phyloP scores from a whole-genome alignment of 2,888 invertebrate genomes.

The Rhagophthalmus giganteus region DNA sequence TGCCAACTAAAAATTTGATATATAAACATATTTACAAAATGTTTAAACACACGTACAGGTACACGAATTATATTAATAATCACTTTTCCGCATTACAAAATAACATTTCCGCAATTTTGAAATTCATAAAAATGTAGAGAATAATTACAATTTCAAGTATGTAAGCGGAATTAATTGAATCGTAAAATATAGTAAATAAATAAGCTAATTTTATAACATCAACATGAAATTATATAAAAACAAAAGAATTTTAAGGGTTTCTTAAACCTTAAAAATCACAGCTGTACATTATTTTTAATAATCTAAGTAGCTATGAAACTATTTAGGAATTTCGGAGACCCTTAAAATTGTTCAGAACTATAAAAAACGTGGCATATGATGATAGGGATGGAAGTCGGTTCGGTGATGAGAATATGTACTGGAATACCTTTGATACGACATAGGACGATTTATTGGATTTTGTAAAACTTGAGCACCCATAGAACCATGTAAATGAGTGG shows the following conservation, averaged over 20 bases:
- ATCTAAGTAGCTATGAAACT: constrained; percentile 33
- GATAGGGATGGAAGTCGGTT: constrained; percentile 41
- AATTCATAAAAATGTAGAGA: too few relatives aligned
- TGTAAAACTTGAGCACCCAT: constrained; percentile 42
- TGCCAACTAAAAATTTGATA: too few relatives aligned
- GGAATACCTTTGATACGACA: constrained; percentile 47
- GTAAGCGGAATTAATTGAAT: constrained; percentile 4
- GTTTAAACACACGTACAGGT: constrained; percentile 32
- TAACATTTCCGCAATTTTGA: too few relatives aligned
- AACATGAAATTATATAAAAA: constrained; percentile 14
- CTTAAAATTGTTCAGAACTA: constrained; percentile 37
- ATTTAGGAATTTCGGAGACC: constrained; percentile 20
- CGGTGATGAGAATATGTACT: constrained; percentile 45
- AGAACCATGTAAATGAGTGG: constrained; percentile 63
- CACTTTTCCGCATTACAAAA: constrained; percentile 20
- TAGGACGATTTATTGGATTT: constrained; percentile 44
- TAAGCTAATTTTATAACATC: constrained; percentile 19
- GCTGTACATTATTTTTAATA: constrained; percentile 36
- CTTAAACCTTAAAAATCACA: constrained; percentile 36
- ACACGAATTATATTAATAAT: constrained; percentile 30
- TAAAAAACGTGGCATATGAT: constrained; percentile 44
- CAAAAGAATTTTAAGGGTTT: constrained; percentile 27
- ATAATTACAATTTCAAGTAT: too few relatives aligned
- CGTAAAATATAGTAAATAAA: constrained; percentile 5
- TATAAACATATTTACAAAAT: constrained; percentile 31